phyloP scores from a whole-genome alignment of 1,140 invertebrate species.

The Temnothorax longispinosus region DNA sequence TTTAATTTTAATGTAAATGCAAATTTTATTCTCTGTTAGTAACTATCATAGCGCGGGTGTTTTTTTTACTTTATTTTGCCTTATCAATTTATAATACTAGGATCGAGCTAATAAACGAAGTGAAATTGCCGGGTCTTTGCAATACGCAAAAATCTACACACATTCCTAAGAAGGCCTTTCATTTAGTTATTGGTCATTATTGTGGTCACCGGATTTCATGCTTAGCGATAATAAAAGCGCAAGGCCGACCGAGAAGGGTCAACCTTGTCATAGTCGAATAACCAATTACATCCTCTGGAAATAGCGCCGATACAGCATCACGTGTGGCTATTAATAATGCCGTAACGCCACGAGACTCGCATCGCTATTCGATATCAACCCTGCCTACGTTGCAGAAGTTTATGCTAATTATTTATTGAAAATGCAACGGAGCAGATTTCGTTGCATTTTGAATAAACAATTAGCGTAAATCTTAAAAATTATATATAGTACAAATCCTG shows the following conservation, averaged over 20 bases:
- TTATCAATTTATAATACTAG: neutral
- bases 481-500: neutral
- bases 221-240: slow-evolving; percentile 64
- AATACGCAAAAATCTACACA: slow-evolving; percentile 6
- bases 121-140: neutral
- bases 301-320: slow-evolving; percentile 43
- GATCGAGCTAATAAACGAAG: neutral
- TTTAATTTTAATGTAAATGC: neutral
- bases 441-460: neutral
- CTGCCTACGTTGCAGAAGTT: neutral
- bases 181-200: slow-evolving; percentile 24
- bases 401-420: neutral
- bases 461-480: neutral
- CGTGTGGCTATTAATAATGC: slow-evolving; percentile 44
- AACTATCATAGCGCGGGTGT: neutral
- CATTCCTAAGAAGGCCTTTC: slow-evolving; percentile 32
- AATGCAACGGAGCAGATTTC: neutral
- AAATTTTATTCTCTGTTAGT: neutral
- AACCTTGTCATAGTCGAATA: slow-evolving; percentile 59
- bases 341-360: neutral
- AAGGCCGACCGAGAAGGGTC: slow-evolving; percentile 63
- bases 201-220: slow-evolving; percentile 60
- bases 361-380: slow-evolving; percentile 6
- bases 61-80: neutral
- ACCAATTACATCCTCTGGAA: slow-evolving; percentile 61